phyloP scores from a whole-genome alignment of 2,888 invertebrate genomes.

The Meiosimyza decipiens region DNA sequence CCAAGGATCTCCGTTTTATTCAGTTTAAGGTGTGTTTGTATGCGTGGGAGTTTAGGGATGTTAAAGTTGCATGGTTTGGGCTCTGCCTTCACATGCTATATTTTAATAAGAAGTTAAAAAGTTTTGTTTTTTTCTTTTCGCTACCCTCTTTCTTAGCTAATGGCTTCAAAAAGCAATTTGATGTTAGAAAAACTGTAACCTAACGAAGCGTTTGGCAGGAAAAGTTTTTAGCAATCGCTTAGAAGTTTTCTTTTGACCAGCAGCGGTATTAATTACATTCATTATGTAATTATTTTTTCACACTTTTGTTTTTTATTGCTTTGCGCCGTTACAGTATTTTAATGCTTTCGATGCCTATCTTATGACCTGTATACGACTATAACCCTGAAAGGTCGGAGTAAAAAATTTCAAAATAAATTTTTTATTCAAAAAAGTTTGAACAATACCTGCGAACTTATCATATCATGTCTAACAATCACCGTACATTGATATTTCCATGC shows the following conservation, averaged over 20 bases:
- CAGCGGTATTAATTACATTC: constrained; percentile 55
- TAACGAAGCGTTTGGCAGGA: constrained; percentile 1
- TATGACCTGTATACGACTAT: no score
- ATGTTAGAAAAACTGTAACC: constrained; percentile 44
- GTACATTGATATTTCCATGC: no score
- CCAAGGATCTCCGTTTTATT: no score
- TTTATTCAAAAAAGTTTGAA: no score
- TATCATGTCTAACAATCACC: no score
- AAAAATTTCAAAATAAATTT: no score
- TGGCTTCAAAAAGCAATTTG: constrained; percentile 61
- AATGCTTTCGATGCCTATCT: no score
- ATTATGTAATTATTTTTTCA: constrained; percentile 59
- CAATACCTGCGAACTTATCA: no score
- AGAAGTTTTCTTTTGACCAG: constrained; percentile 13
- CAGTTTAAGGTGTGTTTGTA: no score
- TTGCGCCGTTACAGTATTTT: no score
- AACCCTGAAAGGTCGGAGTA: no score
- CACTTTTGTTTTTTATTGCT: constrained; percentile 40
- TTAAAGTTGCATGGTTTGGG: constrained; percentile 19
- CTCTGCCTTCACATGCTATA: constrained; percentile 52
- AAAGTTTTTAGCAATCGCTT: constrained; percentile 37
- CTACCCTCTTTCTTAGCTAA: constrained; percentile 47
- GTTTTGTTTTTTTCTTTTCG: constrained; percentile 36
- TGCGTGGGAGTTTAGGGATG: no score
- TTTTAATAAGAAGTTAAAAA: constrained; percentile 37